Conservation (phyloP, 1,140 invertebrate species). For the Drosophila persimilis region DNA sequence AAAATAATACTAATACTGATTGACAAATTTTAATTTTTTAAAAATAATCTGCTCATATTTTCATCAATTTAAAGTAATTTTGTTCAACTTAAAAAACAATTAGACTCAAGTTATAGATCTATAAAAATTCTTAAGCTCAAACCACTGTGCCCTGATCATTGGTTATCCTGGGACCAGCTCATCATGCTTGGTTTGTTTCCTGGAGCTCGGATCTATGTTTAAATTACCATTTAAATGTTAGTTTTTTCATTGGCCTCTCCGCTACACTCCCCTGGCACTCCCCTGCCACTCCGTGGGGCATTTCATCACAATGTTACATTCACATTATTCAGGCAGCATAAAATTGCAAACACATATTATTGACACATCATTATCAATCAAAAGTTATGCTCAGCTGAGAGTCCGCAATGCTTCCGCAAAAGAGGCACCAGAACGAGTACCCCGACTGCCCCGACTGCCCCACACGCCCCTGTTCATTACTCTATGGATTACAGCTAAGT, state of each 20-base stretch:
- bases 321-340: conserved; percentile 59
- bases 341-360: conserved; percentile 78
- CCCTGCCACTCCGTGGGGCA: conserved; percentile 11
- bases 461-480: background rate
- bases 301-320: conserved; percentile 53
- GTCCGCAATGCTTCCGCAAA: conserved; percentile 59
- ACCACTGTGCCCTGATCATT: conserved; percentile 20
- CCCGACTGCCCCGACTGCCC: conserved; percentile 1
- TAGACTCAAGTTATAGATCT: no score
- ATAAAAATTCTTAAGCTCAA: no score
- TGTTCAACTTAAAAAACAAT: no score
- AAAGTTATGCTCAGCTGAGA: conserved; percentile 46
- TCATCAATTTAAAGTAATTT: no score
- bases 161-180: conserved; percentile 21
- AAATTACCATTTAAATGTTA: conserved; percentile 57
- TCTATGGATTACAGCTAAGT: conserved; percentile 49
- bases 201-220: conserved; percentile 45
- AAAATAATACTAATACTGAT: no score
- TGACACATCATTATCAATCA: conserved; percentile 82
- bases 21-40: no score
- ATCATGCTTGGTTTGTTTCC: conserved; percentile 31
- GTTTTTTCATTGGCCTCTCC: conserved; percentile 8
- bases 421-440: conserved; percentile 4
- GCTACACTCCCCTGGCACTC: background rate
- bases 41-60: no score